Percentiles rank a stretch among this genome's conserved stretches.
These are phyloP conservation scores for Sebastes reedi DNA, from an alignment of 2,797 vertebrate species.

Conservation along the genomic window DNA sequence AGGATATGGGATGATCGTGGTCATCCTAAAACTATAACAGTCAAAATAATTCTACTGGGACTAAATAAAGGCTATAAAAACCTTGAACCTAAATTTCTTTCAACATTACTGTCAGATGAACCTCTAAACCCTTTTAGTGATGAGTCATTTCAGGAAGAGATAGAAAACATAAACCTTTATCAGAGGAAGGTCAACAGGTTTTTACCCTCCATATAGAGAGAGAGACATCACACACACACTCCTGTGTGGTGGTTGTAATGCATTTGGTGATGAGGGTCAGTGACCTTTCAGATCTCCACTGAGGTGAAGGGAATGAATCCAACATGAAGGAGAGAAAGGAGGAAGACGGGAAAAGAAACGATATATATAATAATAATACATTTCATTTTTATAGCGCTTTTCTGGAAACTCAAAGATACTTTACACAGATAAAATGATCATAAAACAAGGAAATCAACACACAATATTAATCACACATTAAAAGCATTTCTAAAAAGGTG, in stretches of 20 bases:
- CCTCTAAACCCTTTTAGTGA: background rate
- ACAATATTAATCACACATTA: too few relatives aligned
- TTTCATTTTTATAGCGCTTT: too few relatives aligned
- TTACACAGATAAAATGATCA: background rate
- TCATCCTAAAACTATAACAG: too few relatives aligned
- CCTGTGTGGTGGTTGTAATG: slow-evolving; percentile 6
- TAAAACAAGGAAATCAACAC: too few relatives aligned
- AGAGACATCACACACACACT: background rate
- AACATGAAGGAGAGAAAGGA: background rate
- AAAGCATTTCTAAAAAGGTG: too few relatives aligned
- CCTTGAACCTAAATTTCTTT: background rate
- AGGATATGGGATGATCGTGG: too few relatives aligned
- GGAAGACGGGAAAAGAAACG: background rate
- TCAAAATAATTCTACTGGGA: background rate
- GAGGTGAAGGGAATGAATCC: slow-evolving; percentile 14
- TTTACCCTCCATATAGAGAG: background rate
- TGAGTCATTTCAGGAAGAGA: background rate
- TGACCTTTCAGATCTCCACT: slow-evolving; percentile 24
- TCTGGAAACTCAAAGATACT: background rate
- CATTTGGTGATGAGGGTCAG: slow-evolving; percentile 41
- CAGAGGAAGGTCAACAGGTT: slow-evolving; percentile 13
- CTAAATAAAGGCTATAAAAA: background rate
- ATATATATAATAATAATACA: background rate
- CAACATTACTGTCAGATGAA: background rate
- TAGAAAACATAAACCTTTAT: background rate